Percentiles rank a stretch among this genome's conserved stretches.
These are phyloP conservation scores for Drosophila serrata DNA, from an alignment of 1,140 invertebrate species.

Conservation along the genomic window DNA sequence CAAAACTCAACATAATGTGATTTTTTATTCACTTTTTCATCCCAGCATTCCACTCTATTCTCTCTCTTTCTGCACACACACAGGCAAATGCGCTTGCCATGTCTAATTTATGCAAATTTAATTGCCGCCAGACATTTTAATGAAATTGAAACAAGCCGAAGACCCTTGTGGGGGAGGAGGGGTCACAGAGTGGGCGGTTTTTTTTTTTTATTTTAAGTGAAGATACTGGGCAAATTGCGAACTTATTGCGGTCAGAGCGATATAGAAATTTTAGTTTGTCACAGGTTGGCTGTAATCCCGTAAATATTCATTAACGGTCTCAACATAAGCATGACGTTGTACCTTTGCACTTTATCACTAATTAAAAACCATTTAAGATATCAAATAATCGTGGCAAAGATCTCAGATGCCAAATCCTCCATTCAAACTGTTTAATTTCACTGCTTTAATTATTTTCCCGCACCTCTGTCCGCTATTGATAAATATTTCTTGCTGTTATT, in stretches of 20 bases:
- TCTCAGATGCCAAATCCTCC: background rate
- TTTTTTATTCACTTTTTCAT: conserved; percentile 35
- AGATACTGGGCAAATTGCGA: conserved; percentile 12
- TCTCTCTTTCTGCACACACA: conserved; percentile 25
- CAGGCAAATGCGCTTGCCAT: conserved; percentile 42
- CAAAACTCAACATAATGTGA: conserved; percentile 34
- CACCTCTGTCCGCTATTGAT: conserved; percentile 59
- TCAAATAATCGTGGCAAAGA: background rate
- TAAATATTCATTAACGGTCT: background rate
- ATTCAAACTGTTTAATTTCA: conserved; percentile 45
- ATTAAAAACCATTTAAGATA: conserved; percentile 23
- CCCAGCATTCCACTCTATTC: conserved; percentile 6
- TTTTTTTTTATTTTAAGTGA: conserved; percentile 4
- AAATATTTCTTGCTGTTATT: conserved; percentile 72
- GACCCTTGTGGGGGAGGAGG: background rate
- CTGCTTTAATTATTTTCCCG: conserved; percentile 54
- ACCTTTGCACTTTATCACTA: conserved; percentile 11
- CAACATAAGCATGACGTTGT: conserved; percentile 1
- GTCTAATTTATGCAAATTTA: conserved; percentile 79
- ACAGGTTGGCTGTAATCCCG: background rate
- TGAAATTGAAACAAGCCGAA: conserved; percentile 49
- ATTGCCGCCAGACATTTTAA: conserved; percentile 70
- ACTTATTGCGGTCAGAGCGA: conserved; percentile 6
- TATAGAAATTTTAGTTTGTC: background rate
- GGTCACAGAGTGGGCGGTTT: conserved; percentile 1